Evolutionary conservation across 2,888 invertebrate genomes (phyloP).

Genomic region (Trilocha varians): DNA sequence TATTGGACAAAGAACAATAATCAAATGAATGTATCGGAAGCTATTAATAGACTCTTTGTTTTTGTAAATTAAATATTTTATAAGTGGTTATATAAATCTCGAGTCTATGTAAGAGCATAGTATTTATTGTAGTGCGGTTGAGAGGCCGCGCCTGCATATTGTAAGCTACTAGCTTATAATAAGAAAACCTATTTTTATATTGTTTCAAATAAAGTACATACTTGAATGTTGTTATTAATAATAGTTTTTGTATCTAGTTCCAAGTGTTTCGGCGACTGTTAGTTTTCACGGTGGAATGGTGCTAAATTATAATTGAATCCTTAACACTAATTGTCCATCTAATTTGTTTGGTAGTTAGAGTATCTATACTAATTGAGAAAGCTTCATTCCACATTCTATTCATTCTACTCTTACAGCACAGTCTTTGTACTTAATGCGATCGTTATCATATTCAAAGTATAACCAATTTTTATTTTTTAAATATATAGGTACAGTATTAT

Average conservation of each 20-base stretch:
- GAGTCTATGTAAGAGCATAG: slow-evolving; percentile 45
- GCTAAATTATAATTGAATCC: slow-evolving; percentile 44
- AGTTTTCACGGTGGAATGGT: slow-evolving; percentile 56
- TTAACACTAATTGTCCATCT: slow-evolving; percentile 10
- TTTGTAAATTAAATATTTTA: slow-evolving; percentile 61
- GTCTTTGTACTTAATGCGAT: slow-evolving; percentile 7
- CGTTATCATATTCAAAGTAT: background rate
- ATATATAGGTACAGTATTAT: too few relatives aligned
- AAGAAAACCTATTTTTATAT: slow-evolving; percentile 70
- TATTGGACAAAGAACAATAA: slow-evolving; percentile 42
- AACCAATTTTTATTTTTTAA: background rate
- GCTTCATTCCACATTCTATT: slow-evolving; percentile 15
- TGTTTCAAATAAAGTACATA: slow-evolving; percentile 65
- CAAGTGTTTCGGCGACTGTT: slow-evolving; percentile 31
- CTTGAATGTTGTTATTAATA: slow-evolving; percentile 51
- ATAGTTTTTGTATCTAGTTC: slow-evolving; percentile 58
- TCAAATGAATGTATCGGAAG: slow-evolving; percentile 32
- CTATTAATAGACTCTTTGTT: slow-evolving; percentile 49
- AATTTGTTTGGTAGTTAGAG: slow-evolving; percentile 14
- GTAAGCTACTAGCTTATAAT: slow-evolving; percentile 45
- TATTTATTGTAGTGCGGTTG: slow-evolving; percentile 47
- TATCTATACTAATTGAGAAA: slow-evolving; percentile 14
- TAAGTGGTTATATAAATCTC: slow-evolving; percentile 55
- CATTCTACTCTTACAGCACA: slow-evolving; percentile 10
- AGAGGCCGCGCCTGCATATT: slow-evolving; percentile 14